Percentiles rank a stretch among this genome's conserved stretches.
These are phyloP conservation scores for Tortricodes alternella DNA, from an alignment of 2,888 invertebrate genomes.

Conservation along the genomic window DNA sequence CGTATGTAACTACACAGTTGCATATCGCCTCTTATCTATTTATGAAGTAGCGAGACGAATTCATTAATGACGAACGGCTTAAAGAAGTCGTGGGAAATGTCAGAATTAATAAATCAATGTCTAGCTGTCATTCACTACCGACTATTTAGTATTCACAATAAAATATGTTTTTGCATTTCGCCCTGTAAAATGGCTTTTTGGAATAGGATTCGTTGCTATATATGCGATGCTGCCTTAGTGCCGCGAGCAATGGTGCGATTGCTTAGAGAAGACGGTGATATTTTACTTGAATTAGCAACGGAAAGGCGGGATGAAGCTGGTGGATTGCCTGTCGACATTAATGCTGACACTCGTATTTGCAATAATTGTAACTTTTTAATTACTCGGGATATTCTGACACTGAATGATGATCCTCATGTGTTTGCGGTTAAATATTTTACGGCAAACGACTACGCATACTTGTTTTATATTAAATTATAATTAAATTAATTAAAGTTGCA, in stretches of 20 bases:
- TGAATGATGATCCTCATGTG: not conserved
- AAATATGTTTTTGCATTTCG: not conserved
- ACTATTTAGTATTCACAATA: not conserved
- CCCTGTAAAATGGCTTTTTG: not conserved
- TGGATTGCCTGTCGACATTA: constrained; percentile 2
- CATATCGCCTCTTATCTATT: too few species aligned
- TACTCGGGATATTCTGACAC: not conserved
- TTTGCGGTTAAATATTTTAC: not conserved
- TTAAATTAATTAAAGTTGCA: too few species aligned
- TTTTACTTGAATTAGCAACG: not conserved
- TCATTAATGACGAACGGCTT: not conserved
- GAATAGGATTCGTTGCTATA: not conserved
- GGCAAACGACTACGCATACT: too few species aligned
- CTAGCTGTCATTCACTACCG: not conserved
- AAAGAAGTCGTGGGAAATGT: not conserved
- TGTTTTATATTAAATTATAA: too few species aligned
- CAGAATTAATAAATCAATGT: not conserved
- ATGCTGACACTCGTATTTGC: constrained; percentile 1
- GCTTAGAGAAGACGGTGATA: not conserved
- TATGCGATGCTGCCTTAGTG: constrained; percentile 4
- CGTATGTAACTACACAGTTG: too few species aligned
- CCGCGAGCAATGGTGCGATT: constrained; percentile 2
- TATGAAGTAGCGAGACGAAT: not conserved
- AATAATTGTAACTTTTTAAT: not conserved
- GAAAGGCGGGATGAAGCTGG: constrained; percentile 1